Conservation (phyloP, 2,888 invertebrate species). For the Strigamia transsilvanica region DNA sequence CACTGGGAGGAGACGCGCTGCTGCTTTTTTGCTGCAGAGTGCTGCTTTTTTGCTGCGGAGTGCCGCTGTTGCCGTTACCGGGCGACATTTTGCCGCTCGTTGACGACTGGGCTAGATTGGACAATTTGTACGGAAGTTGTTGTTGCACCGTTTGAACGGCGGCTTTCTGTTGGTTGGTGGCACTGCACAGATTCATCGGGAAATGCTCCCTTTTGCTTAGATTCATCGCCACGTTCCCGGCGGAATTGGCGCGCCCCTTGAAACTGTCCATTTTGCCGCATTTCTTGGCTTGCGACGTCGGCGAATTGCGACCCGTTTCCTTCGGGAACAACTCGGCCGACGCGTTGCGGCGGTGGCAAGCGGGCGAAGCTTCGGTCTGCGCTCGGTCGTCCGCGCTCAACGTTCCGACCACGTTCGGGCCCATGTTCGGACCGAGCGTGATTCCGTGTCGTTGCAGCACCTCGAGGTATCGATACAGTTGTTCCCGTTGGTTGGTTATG, state of each 20-base stretch:
- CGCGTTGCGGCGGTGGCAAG: background rate
- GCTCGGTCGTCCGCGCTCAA: slow-evolving; percentile 28
- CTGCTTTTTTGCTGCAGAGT: background rate
- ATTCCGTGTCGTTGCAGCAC: slow-evolving; percentile 79
- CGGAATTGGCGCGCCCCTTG: slow-evolving; percentile 56
- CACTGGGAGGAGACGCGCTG: background rate
- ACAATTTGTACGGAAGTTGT: slow-evolving; percentile 87
- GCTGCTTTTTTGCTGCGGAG: background rate
- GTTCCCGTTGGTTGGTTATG: slow-evolving; percentile 88
- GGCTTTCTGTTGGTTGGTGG: slow-evolving; percentile 80
- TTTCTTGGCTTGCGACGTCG: slow-evolving; percentile 24
- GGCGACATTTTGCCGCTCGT: background rate
- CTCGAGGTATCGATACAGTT: slow-evolving; percentile 86
- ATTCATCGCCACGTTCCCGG: slow-evolving; percentile 56
- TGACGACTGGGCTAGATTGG: slow-evolving; percentile 66
- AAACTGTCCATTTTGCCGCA: slow-evolving; percentile 54
- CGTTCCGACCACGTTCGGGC: background rate
- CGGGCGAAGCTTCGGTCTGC: slow-evolving; percentile 9
- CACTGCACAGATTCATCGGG: slow-evolving; percentile 78
- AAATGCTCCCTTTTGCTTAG: slow-evolving; percentile 62
- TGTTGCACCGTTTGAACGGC: slow-evolving; percentile 76
- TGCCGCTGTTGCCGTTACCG: background rate
- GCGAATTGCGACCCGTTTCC: slow-evolving; percentile 21
- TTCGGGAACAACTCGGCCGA: slow-evolving; percentile 48
- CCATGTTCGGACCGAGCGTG: slow-evolving; percentile 71